These are phyloP conservation scores for Ranitomeya imitator DNA, from an alignment of 2,113 vertebrate species.

Conservation along the genomic window DNA sequence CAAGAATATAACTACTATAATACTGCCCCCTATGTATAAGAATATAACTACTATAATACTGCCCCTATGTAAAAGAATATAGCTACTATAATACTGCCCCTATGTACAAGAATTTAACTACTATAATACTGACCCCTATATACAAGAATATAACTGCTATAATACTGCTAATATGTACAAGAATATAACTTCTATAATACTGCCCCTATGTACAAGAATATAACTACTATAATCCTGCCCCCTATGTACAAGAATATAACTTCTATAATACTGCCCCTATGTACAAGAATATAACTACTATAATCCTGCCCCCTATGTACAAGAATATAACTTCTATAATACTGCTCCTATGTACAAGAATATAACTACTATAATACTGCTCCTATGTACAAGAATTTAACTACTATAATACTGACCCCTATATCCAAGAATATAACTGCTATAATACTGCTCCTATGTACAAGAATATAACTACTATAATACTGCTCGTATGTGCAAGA, in stretches of 20 bases:
- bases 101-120: no score
- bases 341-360: neutral
- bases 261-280: neutral
- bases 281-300: constrained; percentile 1
- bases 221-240: neutral
- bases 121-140: no score
- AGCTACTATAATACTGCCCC: no score
- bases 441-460: neutral
- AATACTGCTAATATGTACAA: no score
- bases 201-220: no score
- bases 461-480: no score
- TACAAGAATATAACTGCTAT: no score
- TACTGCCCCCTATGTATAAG: neutral
- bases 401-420: constrained; percentile 1
- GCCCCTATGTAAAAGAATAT: no score
- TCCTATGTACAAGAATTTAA: constrained; percentile 1
- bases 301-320: neutral
- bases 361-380: constrained; percentile 6
- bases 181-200: no score
- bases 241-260: constrained; percentile 5
- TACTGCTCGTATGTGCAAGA: neutral
- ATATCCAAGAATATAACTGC: constrained; percentile 1
- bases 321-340: constrained; percentile 3
- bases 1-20: neutral
- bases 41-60: no score